These are phyloP conservation scores for Microplitis demolitor DNA, from an alignment of 1,140 invertebrate genomes.

Conservation along the genomic window DNA sequence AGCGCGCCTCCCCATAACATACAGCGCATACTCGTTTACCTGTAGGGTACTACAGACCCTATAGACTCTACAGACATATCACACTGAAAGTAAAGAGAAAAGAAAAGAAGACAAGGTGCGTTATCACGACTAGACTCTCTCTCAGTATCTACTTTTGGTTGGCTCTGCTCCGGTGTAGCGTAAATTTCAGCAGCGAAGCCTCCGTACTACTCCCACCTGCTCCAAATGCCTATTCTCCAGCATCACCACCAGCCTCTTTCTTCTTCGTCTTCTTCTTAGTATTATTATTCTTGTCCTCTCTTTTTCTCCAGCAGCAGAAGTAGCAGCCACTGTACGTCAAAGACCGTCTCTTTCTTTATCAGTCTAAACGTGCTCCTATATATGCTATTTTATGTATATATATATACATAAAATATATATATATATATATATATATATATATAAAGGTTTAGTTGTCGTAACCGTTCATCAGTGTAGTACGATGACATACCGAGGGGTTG, in stretches of 20 bases:
- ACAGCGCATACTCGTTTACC: constrained; percentile 7
- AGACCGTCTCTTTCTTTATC: no score
- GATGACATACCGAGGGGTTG: constrained; percentile 1
- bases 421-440: neutral
- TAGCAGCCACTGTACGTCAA: no score
- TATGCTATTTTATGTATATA: no score
- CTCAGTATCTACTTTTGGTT: neutral
- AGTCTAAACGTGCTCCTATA: no score
- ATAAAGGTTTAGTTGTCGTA: neutral
- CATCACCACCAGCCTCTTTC: neutral
- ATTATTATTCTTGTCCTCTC: no score
- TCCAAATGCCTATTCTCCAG: neutral
- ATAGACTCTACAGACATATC: no score
- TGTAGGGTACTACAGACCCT: no score
- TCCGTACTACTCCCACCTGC: neutral
- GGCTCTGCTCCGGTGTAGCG: neutral
- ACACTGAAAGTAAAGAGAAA: no score
- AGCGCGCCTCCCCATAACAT: constrained; percentile 15
- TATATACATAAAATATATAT: no score
- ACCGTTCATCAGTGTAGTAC: neutral
- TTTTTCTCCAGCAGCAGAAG: no score
- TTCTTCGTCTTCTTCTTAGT: neutral
- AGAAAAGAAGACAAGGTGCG: no score
- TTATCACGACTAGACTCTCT: neutral
- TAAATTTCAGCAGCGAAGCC: constrained; percentile 5